A percentile compares a stretch with the other conserved stretches of the same genome.
These are phyloP conservation scores for Eucidaris tribuloides DNA, from an alignment of 35 echinoderm and acorn worm genomes.

Conservation along the genomic window DNA sequence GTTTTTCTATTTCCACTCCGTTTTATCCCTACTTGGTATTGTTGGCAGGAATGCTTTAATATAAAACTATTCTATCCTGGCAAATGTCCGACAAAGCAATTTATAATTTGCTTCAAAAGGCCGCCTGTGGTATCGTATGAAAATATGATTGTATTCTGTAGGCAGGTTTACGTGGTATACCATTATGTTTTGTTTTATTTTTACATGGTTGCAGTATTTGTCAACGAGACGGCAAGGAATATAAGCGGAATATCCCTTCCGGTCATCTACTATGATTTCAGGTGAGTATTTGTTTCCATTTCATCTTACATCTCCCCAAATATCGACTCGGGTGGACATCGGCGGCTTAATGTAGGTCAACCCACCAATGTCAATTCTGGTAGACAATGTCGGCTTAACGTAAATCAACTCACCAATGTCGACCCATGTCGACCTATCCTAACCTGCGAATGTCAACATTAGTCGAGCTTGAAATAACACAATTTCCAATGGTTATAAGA, in stretches of 20 bases:
- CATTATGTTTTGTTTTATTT: not conserved
- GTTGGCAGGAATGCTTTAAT: too few relatives aligned
- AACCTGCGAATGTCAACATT: too few relatives aligned
- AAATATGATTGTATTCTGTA: not conserved
- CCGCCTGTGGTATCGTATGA: too few relatives aligned
- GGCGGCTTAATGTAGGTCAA: not conserved
- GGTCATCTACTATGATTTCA: constrained; percentile 89
- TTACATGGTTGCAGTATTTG: not conserved
- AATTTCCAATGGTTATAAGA: too few relatives aligned
- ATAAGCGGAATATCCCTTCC: constrained; percentile 34
- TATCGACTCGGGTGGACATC: too few relatives aligned
- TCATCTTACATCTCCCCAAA: not conserved
- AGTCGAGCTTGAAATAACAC: too few relatives aligned
- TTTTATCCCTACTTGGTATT: too few relatives aligned
- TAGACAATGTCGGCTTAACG: not conserved
- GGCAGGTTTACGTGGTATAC: not conserved
- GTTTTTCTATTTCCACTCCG: too few relatives aligned
- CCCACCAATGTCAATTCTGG: not conserved
- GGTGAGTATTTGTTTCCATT: constrained; percentile 37
- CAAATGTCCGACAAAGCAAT: too few relatives aligned
- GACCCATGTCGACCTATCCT: too few relatives aligned
- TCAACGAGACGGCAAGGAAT: not conserved
- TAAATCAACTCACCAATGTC: not conserved
- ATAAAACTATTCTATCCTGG: too few relatives aligned
- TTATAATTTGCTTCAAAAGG: too few relatives aligned